Conservation (phyloP, 2,888 invertebrate genomes). For the Drosophila testacea region DNA sequence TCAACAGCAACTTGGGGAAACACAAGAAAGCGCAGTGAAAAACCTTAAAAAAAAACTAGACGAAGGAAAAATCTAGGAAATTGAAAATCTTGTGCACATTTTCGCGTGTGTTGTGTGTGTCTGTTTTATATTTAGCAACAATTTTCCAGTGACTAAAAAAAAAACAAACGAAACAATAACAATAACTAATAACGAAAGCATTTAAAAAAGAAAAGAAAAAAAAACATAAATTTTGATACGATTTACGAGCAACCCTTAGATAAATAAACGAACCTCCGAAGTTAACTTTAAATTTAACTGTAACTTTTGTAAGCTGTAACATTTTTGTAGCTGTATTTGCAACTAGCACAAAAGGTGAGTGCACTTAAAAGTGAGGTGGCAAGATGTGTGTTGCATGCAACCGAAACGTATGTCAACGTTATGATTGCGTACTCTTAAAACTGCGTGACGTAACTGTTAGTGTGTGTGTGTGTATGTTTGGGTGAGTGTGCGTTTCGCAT, state of each 20-base stretch:
- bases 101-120: conserved; percentile 5
- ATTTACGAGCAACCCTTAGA: conserved; percentile 44
- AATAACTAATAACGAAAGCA: conserved; percentile 11
- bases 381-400: conserved; percentile 45
- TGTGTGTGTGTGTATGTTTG: conserved; percentile 9
- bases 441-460: conserved; percentile 52
- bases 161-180: neutral
- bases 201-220: conserved; percentile 36
- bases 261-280: conserved; percentile 19
- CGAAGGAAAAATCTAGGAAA: neutral
- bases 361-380: conserved; percentile 48
- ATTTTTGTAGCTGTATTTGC: conserved; percentile 9
- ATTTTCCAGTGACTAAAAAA: conserved; percentile 21
- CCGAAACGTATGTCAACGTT: conserved; percentile 18
- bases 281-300: neutral
- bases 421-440: conserved; percentile 20
- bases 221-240: conserved; percentile 44
- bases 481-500: conserved; percentile 39
- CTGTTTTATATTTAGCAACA: conserved; percentile 9
- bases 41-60: conserved; percentile 38
- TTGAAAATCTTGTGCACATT: neutral
- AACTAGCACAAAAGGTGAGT: conserved; percentile 67
- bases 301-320: conserved; percentile 12
- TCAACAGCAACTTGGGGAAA: conserved; percentile 54
- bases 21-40: conserved; percentile 52